phyloP scores from a whole-genome alignment of 1,140 invertebrate genomes.

The Anastrepha obliqua region DNA sequence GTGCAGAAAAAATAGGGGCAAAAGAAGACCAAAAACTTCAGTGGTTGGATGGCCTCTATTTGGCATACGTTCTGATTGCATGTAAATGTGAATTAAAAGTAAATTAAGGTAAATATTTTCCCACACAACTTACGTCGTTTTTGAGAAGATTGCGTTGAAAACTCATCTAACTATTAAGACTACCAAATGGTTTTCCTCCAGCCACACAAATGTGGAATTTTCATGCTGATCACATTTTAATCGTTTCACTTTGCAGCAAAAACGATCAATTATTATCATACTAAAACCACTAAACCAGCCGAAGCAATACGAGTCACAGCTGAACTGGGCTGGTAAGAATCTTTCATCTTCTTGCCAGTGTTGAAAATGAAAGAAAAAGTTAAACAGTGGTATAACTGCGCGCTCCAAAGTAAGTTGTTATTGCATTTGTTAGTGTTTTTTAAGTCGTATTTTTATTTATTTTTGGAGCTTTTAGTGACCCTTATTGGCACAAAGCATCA shows the following conservation, averaged over 20 bases:
- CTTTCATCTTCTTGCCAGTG: background rate
- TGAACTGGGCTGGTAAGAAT: background rate
- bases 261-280: background rate
- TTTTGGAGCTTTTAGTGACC: too few species aligned
- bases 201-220: background rate
- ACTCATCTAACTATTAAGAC: too few species aligned
- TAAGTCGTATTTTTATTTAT: background rate
- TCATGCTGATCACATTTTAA: background rate
- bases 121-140: too few species aligned
- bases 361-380: background rate
- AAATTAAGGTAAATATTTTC: too few species aligned
- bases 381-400: background rate
- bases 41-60: too few species aligned
- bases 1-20: too few species aligned
- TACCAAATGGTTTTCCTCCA: background rate
- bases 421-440: background rate
- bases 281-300: background rate
- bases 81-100: too few species aligned
- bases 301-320: background rate
- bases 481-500: too few species aligned
- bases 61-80: too few species aligned
- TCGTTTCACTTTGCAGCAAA: background rate
- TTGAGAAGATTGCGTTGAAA: too few species aligned
- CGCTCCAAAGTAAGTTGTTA: background rate
- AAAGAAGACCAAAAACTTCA: too few species aligned